Evolutionary conservation across 1,140 invertebrate genomes (phyloP), one percentile per base, ranked within the genome.

Genomic region (Gyrodactylus bullatarudis): DNA sequence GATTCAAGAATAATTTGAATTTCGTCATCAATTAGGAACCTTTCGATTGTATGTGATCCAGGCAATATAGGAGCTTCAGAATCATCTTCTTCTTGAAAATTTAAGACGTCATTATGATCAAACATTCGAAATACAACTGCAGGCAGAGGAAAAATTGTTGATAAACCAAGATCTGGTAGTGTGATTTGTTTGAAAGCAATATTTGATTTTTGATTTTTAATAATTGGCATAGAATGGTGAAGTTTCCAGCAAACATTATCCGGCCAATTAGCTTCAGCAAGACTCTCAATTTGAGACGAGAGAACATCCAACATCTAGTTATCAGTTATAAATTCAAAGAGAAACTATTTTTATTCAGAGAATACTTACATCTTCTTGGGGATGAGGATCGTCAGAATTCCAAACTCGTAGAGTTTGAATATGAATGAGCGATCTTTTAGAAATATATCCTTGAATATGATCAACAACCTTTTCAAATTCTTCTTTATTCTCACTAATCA

Each of bases 71-170:
- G 22, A 19, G 68, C 20, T 23, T 34, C 34, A 23, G 21, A n/a
- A 72, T 21, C 23, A 1, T 21, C 22, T 2, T 24, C 24, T 25
- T 71, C 70, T 23, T 69, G 24, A 73, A 89, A 81, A 81, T 94
- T 91, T 16, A 92, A 91, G 78, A 93, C 95, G 82, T 99, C 93
- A 1, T 92, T 95, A 78, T 97, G 95, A 81, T 97, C 93, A 83
- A 99, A 99, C 85, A 99, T 78, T 26, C 83, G 78, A 76, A 82
- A 84, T 22, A 83, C 76, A 23, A 84, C 78, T 1, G 77, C 76
- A 74, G 85, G 82, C 88, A 92, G 86, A 0, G 93, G 90, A 81
- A 96, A 95, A 23, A 85, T 81, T 78, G 87, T 88, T 25, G 72
- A 26, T 1, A 26, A 27, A 2, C 20, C 21, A 23, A 23, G 8